Evolutionary conservation across 2,113 vertebrate species (phyloP).

Genomic region (Herpetotheres cachinnans): DNA sequence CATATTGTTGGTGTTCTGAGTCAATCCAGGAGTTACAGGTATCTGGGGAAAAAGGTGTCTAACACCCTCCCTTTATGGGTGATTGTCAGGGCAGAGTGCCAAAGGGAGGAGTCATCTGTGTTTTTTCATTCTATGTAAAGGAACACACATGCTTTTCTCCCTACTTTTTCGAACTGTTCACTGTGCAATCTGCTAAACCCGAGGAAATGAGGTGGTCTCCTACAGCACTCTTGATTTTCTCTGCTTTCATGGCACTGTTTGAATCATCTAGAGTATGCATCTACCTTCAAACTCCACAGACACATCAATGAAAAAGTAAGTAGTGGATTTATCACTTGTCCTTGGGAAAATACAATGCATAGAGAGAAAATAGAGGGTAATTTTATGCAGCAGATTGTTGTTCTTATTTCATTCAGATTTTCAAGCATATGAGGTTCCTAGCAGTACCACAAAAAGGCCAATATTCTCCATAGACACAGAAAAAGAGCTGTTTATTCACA

Average conservation of each 20-base stretch:
- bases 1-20: not conserved
- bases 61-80: not conserved
- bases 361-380: not conserved
- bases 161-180: not conserved
- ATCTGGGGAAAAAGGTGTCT: not conserved
- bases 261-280: not conserved
- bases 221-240: not conserved
- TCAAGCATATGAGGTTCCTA: not conserved
- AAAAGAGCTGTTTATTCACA: not conserved
- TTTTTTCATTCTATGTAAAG: not conserved
- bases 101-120: not conserved
- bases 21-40: not conserved
- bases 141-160: not conserved
- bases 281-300: not conserved
- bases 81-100: not conserved
- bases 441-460: not conserved
- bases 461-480: not conserved
- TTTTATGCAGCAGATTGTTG: not conserved
- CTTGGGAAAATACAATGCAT: not conserved
- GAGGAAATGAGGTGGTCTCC: not conserved
- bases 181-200: not conserved
- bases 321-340: not conserved
- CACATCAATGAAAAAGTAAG: not conserved
- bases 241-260: not conserved
- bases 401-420: not conserved